These are phyloP conservation scores for Drosophila teissieri DNA, from an alignment of 1,140 invertebrate genomes.

Conservation along the genomic window DNA sequence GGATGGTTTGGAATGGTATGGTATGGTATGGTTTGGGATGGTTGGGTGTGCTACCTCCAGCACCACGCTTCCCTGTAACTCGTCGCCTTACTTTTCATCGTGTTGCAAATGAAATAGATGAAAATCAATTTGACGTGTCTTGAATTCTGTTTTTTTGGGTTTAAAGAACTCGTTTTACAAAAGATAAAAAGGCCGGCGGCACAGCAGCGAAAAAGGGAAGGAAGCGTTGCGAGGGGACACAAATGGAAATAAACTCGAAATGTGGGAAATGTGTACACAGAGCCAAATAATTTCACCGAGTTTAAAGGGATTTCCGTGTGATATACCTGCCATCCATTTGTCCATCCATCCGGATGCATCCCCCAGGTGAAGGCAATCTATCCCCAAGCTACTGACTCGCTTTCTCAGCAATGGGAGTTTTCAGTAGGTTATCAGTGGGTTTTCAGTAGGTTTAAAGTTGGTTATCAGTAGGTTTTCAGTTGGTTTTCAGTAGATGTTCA, in stretches of 20 bases:
- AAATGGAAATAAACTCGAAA: conserved; percentile 62
- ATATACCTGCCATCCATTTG: no score
- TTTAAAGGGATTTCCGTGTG: not conserved
- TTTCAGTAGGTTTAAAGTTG: not conserved
- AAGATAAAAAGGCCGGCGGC: conserved; percentile 51
- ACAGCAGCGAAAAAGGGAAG: conserved; percentile 23
- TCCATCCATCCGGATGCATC: not conserved
- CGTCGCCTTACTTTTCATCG: conserved; percentile 48
- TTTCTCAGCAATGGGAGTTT: no score
- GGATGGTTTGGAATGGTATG: no score
- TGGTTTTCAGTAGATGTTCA: not conserved
- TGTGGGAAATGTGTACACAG: not conserved
- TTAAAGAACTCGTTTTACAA: conserved; percentile 78
- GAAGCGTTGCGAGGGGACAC: conserved; percentile 10
- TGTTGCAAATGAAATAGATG: conserved; percentile 78
- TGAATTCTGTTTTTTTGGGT: conserved; percentile 77
- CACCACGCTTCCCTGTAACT: conserved; percentile 53
- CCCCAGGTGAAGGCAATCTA: not conserved
- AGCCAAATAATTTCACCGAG: no score
- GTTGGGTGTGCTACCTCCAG: not conserved
- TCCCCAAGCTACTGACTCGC: no score
- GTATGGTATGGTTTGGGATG: no score
- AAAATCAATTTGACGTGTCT: conserved; percentile 82
- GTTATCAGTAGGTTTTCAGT: not conserved
- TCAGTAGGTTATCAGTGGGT: no score